phyloP scores from a whole-genome alignment of 2,888 invertebrate species.

The Timandra comae region DNA sequence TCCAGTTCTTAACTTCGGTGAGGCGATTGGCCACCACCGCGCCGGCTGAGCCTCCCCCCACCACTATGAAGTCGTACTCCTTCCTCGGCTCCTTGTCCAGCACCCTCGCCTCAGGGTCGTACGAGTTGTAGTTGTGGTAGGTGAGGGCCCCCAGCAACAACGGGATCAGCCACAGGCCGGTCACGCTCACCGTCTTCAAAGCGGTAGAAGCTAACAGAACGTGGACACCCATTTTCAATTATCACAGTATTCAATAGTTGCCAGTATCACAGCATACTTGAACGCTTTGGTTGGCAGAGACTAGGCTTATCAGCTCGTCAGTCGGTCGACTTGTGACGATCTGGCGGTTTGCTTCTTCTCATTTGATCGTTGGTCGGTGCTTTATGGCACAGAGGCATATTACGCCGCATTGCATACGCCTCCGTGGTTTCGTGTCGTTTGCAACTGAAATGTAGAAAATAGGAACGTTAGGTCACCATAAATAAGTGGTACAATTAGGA shows the following conservation, averaged over 20 bases:
- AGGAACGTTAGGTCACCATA: too few species aligned
- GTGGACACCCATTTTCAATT: constrained; percentile 81
- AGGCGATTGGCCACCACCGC: constrained; percentile 90
- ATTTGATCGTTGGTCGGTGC: constrained; percentile 40
- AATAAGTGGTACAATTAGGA: too few species aligned
- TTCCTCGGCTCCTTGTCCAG: constrained; percentile 81
- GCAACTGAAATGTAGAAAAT: constrained; percentile 38
- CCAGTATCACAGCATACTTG: constrained; percentile 32
- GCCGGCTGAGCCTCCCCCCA: constrained; percentile 93
- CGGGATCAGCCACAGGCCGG: constrained; percentile 90
- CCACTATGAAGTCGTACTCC: constrained; percentile 90
- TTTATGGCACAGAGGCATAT: constrained; percentile 51
- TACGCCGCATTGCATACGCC: constrained; percentile 45
- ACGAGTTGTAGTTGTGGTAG: constrained; percentile 86
- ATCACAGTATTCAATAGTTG: constrained; percentile 16
- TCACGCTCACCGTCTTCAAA: constrained; percentile 85
- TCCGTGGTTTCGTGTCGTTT: constrained; percentile 25
- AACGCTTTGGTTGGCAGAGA: constrained; percentile 33
- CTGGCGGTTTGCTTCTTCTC: constrained; percentile 64
- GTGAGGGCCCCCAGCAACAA: constrained; percentile 87
- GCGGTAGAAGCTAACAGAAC: constrained; percentile 86
- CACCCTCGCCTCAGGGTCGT: constrained; percentile 88
- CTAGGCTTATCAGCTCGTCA: constrained; percentile 36
- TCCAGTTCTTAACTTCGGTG: constrained; percentile 86
- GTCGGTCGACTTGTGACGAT: constrained; percentile 36